Evolutionary conservation across 2,888 invertebrate genomes (phyloP), one percentile per base, ranked within the genome.

Genomic region (Netelia melanura): DNA sequence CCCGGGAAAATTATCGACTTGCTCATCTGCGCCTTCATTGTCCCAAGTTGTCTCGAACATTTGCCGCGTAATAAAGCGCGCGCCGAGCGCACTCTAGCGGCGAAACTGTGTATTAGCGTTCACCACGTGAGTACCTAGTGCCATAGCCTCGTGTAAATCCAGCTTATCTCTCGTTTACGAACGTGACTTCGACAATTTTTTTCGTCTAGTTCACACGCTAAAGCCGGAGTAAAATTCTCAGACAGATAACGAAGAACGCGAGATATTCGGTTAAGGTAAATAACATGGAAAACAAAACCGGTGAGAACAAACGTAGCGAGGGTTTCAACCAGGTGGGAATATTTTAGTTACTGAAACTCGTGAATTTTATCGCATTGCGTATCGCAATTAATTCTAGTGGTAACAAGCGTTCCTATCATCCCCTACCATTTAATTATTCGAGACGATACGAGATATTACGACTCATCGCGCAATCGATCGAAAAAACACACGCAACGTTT

Each of bases 1-100:
- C 54, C 38, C 23, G 30, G 38, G 14, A n/a, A 61, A 38, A 79
- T 67, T 67, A 43, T 62, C 52, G n/a, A 71, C 25, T 48, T 70
- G 67, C 70, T 38, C 11, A n/a, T 58, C 58, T 58, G 14, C 14
- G 10, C 1, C 23, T 10, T 58, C 21, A 58, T 21, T 58, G 17
- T 58, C 21, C 6, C 48, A 14, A 48, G 48, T 9, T 21, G 58
- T 21, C 58, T 58, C 21, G 58, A 21, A n/a, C 58, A 58, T 58
- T 58, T 58, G 21, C 58, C 21, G 58, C 17, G 21, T 58, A 17
- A 6, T 58, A 9, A n/a, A 58, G 17, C 21, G 58, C 21, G 58
- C 21, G 58, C 10, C 58, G 9, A 54, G 14, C 17, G 17, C 54
- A 30, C n/a, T 54, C 14, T 14, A 5, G n/a, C 54, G 54, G 54